A percentile compares a stretch with the other conserved stretches of the same genome.
Conservation (phyloP, 2,113 vertebrate species). For the Myrmophylax atrothorax region DNA sequence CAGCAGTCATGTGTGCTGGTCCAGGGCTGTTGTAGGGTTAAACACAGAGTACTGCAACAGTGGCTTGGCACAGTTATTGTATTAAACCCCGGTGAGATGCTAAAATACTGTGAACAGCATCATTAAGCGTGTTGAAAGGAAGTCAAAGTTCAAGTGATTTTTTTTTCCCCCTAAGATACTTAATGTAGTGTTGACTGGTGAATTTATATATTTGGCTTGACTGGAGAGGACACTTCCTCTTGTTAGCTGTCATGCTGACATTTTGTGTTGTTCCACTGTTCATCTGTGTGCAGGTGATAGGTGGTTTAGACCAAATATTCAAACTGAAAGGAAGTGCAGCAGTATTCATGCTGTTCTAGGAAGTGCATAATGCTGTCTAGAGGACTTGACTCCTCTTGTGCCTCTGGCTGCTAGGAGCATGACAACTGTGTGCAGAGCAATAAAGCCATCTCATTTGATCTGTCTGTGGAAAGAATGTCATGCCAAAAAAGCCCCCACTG, state of each 20-base stretch:
- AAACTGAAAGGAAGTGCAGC: neutral
- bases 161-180: conserved; percentile 1
- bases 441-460: neutral
- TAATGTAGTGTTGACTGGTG: conserved; percentile 49
- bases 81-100: conserved; percentile 7
- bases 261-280: neutral
- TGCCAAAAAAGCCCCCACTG: neutral
- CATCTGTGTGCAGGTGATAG: neutral
- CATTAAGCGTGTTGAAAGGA: conserved; percentile 64
- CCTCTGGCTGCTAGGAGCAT: neutral
- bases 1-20: neutral
- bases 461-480: neutral
- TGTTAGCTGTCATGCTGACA: neutral
- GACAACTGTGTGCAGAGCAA: neutral
- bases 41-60: neutral
- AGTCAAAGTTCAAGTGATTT: conserved; percentile 60
- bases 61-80: conserved; percentile 30
- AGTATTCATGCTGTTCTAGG: neutral
- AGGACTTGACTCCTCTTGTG: neutral
- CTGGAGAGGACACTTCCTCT: conserved; percentile 17
- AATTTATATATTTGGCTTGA: conserved; percentile 59
- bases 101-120: conserved; percentile 39
- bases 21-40: neutral
- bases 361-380: neutral
- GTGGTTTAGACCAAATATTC: neutral